Conservation (phyloP, 2,797 vertebrate species). For the Melanotaenia pygmaea region DNA sequence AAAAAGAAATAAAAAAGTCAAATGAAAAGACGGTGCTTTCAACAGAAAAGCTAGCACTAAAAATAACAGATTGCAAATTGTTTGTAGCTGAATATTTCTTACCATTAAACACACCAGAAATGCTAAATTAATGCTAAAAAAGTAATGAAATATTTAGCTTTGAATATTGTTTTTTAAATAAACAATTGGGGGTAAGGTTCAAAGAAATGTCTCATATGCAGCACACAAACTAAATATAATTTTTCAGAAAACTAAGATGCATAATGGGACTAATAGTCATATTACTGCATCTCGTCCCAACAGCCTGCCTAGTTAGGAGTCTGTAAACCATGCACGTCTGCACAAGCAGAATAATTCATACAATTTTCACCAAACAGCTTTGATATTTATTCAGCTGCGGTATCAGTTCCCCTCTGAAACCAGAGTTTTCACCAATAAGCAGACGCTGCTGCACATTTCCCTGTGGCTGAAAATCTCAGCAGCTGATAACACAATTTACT, state of each 20-base stretch:
- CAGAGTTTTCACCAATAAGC: constrained; percentile 2
- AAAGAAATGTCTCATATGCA: no score
- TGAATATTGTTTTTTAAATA: no score
- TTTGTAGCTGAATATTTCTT: background rate
- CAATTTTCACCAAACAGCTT: background rate
- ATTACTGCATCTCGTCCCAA: no score
- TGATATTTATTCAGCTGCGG: constrained; percentile 13
- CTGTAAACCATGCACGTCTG: background rate
- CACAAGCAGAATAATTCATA: background rate
- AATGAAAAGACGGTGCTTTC: background rate
- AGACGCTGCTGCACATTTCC: constrained; percentile 1
- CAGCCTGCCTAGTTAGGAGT: background rate
- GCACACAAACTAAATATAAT: no score
- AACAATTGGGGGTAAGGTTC: no score
- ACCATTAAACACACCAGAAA: no score
- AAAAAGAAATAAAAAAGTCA: background rate
- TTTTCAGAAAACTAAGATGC: no score
- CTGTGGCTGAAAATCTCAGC: background rate
- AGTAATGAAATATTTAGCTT: no score
- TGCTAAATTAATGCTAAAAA: no score
- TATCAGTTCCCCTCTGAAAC: background rate
- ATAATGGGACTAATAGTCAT: no score
- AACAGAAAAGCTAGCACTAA: no score
- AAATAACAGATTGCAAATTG: background rate
- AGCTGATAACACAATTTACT: background rate